phyloP scores from a whole-genome alignment of 2,888 invertebrate species.

The Oegoconia quadripuncta region DNA sequence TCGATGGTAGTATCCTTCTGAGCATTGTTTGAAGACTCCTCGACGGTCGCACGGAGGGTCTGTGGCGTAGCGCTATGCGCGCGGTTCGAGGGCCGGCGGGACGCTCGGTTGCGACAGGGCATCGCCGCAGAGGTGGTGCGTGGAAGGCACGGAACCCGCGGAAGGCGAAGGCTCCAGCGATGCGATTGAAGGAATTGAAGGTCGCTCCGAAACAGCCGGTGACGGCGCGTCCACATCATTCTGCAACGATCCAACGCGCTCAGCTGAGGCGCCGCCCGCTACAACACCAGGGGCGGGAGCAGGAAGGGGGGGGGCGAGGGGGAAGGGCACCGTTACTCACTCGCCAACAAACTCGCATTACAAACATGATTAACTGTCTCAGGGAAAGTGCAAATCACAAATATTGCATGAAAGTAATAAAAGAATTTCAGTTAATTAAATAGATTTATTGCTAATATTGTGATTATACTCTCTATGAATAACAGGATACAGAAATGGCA shows the following conservation, averaged over 20 bases:
- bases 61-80: slow-evolving; percentile 31
- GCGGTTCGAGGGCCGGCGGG: slow-evolving; percentile 26
- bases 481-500: no score
- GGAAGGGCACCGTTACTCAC: slow-evolving; percentile 65
- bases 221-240: slow-evolving; percentile 76
- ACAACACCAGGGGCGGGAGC: slow-evolving; percentile 43
- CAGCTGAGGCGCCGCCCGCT: slow-evolving; percentile 65
- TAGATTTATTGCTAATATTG: no score
- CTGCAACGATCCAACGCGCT: slow-evolving; percentile 75
- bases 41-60: slow-evolving; percentile 24
- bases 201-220: slow-evolving; percentile 59
- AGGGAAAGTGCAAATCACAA: no score
- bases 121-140: slow-evolving; percentile 18
- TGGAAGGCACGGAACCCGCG: slow-evolving; percentile 14
- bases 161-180: slow-evolving; percentile 35
- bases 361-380: slow-evolving; percentile 38
- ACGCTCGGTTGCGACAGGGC: slow-evolving; percentile 13
- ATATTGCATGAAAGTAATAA: no score
- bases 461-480: no score
- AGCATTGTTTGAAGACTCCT: slow-evolving; percentile 12
- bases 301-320: slow-evolving; percentile 19
- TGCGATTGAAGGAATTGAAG: slow-evolving; percentile 47
- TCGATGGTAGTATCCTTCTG: slow-evolving; percentile 14
- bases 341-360: slow-evolving; percentile 44
- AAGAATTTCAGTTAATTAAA: no score